Percentiles rank a stretch among this genome's conserved stretches.
Evolutionary conservation across 2,888 invertebrate genomes (phyloP).

Genomic region (Orgyia antiqua): DNA sequence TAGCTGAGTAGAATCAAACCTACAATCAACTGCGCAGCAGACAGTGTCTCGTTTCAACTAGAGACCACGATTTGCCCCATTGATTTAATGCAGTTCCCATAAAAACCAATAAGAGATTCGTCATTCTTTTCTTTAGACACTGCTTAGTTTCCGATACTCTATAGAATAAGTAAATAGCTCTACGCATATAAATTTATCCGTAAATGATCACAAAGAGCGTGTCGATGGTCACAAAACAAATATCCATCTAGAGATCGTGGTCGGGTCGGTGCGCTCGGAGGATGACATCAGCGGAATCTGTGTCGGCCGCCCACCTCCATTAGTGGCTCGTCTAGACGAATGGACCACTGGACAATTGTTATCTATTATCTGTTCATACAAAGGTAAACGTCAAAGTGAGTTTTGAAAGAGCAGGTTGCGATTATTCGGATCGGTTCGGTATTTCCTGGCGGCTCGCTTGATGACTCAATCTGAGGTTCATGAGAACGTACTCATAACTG

Average conservation of each 20-base stretch:
- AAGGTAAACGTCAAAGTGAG: conserved; percentile 2
- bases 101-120: no score
- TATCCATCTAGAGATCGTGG: conserved; percentile 4
- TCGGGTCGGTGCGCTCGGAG: conserved; percentile 19
- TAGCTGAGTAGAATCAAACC: no score
- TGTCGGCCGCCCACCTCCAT: conserved; percentile 59
- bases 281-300: conserved; percentile 54
- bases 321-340: conserved; percentile 42
- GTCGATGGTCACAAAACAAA: neutral
- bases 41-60: no score
- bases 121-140: no score
- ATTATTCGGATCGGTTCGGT: conserved; percentile 11
- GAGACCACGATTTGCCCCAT: no score
- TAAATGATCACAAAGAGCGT: neutral
- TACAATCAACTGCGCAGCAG: no score
- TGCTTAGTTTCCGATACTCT: no score
- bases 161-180: no score
- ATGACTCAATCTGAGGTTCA: conserved; percentile 17
- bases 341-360: conserved; percentile 29
- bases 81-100: no score
- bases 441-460: conserved; percentile 14
- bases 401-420: conserved; percentile 6
- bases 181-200: no score
- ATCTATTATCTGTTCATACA: conserved; percentile 21
- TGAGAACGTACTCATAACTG: no score